phyloP scores from a whole-genome alignment of 37 sponge, comb jelly and placozoan genomes.

The Tethya wilhelma region DNA sequence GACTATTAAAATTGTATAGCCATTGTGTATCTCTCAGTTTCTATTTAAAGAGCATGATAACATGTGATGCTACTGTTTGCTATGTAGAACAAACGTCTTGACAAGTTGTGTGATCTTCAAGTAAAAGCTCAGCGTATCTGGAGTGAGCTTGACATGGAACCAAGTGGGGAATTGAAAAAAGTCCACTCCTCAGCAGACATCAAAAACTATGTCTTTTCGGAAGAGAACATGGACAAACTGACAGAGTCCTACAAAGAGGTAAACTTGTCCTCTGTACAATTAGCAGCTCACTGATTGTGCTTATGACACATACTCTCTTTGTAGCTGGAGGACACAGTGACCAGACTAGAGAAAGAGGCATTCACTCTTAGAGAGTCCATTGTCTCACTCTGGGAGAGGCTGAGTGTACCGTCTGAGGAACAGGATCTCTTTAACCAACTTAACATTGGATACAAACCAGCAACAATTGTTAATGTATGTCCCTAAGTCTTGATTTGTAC shows the following conservation, averaged over 20 bases:
- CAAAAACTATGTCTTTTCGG: constrained; percentile 64
- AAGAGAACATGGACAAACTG: constrained; percentile 73
- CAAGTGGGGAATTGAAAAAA: constrained; percentile 41
- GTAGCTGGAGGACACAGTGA: constrained; percentile 48
- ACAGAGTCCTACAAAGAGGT: constrained; percentile 54
- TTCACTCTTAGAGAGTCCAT: constrained; percentile 35
- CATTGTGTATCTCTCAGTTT: too few species aligned
- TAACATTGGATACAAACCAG: constrained; percentile 48
- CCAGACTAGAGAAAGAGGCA: constrained; percentile 31
- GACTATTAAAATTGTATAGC: too few species aligned
- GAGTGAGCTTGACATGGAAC: constrained; percentile 60
- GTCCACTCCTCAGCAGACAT: constrained; percentile 32
- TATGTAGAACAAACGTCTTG: constrained; percentile 47
- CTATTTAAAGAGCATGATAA: too few species aligned
- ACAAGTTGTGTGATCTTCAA: constrained; percentile 30
- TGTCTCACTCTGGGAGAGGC: constrained; percentile 76
- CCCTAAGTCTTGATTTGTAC: background rate
- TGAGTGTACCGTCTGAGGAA: constrained; percentile 59
- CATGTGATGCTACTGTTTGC: background rate
- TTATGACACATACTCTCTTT: background rate
- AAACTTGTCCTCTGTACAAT: too few species aligned
- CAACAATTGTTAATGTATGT: constrained; percentile 38
- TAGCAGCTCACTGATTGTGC: too few species aligned
- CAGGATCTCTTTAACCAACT: constrained; percentile 48
- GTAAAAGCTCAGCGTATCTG: constrained; percentile 65